phyloP scores from a whole-genome alignment of 2,888 invertebrate species.

The Aleiodes leptofemur region DNA sequence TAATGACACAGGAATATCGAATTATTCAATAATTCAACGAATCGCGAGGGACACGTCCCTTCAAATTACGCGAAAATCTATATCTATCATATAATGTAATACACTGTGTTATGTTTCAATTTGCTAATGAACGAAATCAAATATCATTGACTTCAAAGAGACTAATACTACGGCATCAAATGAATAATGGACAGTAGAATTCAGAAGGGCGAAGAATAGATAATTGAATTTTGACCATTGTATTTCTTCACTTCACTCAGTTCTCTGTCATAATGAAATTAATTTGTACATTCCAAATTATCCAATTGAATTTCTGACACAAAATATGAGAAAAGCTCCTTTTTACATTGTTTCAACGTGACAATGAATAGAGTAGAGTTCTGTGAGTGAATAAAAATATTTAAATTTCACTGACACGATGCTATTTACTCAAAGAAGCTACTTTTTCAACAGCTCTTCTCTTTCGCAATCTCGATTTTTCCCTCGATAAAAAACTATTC shows the following conservation, averaged over 20 bases:
- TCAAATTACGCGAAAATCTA: not conserved
- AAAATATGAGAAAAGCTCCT: too few relatives aligned
- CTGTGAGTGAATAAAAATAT: constrained; percentile 20
- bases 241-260: not conserved
- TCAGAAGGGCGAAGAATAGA: not conserved
- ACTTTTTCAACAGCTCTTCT: constrained; percentile 2
- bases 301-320: not conserved
- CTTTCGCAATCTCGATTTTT: constrained; percentile 28
- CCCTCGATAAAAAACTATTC: constrained; percentile 30
- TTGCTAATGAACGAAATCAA: not conserved
- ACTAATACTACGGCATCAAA: too few relatives aligned
- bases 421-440: not conserved
- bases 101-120: not conserved
- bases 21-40: constrained; percentile 19
- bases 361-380: not conserved
- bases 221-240: constrained; percentile 9
- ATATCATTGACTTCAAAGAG: constrained; percentile 10
- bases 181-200: not conserved
- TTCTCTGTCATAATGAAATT: not conserved
- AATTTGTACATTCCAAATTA: not conserved
- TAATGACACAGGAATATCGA: not conserved
- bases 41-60: not conserved
- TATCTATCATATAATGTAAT: not conserved
- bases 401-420: constrained; percentile 9
- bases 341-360: not conserved